Evolutionary conservation across 2,888 invertebrate species (phyloP).

Genomic region (Resseliella maxima): DNA sequence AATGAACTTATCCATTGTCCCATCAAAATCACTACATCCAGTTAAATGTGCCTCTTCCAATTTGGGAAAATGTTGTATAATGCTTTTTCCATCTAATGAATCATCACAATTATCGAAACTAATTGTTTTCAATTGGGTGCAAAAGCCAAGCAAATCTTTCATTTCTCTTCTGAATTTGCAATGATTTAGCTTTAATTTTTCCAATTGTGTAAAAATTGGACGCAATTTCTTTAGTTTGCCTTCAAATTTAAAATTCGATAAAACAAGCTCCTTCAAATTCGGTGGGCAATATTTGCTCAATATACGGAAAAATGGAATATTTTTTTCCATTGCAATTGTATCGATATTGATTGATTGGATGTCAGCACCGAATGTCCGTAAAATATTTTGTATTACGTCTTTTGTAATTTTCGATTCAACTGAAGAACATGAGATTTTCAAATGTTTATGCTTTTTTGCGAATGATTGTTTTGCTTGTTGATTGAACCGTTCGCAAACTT

Average conservation of each 20-base stretch:
- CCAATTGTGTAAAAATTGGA: not conserved
- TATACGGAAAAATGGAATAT: not conserved
- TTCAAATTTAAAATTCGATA: not conserved
- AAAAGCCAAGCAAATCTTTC: not conserved
- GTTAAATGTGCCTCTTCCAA: not conserved
- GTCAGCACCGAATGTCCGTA: not conserved
- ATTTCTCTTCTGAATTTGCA: not conserved
- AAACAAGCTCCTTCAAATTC: not conserved
- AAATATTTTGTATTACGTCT: not conserved
- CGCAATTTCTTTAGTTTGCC: not conserved
- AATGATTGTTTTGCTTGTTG: slow-evolving; percentile 33
- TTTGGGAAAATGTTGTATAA: not conserved
- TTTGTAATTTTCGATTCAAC: not conserved
- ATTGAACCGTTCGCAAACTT: slow-evolving; percentile 16
- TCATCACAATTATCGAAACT: not conserved
- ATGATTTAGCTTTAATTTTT: not conserved
- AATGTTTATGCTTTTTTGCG: not conserved
- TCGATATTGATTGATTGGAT: not conserved
- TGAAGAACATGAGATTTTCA: not conserved
- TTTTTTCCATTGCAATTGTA: not conserved
- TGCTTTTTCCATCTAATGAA: not conserved
- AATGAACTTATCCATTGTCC: not conserved
- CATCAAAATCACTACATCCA: not conserved
- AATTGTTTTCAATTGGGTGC: not conserved
- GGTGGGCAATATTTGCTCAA: not conserved